Percentiles rank a stretch among this genome's conserved stretches.
Evolutionary conservation across 2,888 invertebrate genomes (phyloP).

Genomic region (Andrena trimmerana): DNA sequence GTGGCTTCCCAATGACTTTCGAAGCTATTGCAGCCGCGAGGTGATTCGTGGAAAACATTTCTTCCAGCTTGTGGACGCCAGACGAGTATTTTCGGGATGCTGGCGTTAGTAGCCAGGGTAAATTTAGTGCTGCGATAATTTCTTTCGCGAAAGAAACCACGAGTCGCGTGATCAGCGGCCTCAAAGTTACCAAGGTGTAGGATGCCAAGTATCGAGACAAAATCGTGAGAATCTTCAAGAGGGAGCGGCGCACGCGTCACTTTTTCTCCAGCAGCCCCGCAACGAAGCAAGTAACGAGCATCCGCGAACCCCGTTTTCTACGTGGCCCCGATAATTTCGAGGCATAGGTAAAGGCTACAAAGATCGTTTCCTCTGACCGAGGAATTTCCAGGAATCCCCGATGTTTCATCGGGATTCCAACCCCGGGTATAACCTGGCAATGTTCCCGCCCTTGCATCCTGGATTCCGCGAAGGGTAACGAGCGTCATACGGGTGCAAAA

Average conservation of each 20-base stretch:
- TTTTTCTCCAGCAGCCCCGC: not conserved
- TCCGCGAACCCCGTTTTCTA: not conserved
- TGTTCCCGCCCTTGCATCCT: not conserved
- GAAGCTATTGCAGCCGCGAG: slow-evolving; percentile 14
- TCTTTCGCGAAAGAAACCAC: too few species aligned
- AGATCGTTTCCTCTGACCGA: slow-evolving; percentile 32
- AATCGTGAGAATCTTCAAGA: not conserved
- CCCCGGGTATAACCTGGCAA: not conserved
- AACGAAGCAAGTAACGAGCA: slow-evolving; percentile 1
- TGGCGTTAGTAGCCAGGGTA: not conserved
- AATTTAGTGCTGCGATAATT: too few species aligned
- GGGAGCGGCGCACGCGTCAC: not conserved
- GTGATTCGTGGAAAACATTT: slow-evolving; percentile 21
- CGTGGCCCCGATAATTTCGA: slow-evolving; percentile 47
- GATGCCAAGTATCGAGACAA: too few species aligned
- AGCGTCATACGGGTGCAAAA: slow-evolving; percentile 45
- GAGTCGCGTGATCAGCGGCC: too few species aligned
- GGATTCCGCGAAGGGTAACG: slow-evolving; percentile 48
- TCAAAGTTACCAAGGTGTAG: too few species aligned
- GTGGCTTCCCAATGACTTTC: slow-evolving; percentile 31
- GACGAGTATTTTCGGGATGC: not conserved
- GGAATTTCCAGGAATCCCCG: slow-evolving; percentile 42
- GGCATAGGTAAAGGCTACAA: slow-evolving; percentile 44
- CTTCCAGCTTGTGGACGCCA: not conserved
- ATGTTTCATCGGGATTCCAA: slow-evolving; percentile 27